Evolutionary conservation across 2,113 vertebrate species (phyloP), one percentile per base, ranked within the genome.

Genomic region (Thomomys bottae): DNA sequence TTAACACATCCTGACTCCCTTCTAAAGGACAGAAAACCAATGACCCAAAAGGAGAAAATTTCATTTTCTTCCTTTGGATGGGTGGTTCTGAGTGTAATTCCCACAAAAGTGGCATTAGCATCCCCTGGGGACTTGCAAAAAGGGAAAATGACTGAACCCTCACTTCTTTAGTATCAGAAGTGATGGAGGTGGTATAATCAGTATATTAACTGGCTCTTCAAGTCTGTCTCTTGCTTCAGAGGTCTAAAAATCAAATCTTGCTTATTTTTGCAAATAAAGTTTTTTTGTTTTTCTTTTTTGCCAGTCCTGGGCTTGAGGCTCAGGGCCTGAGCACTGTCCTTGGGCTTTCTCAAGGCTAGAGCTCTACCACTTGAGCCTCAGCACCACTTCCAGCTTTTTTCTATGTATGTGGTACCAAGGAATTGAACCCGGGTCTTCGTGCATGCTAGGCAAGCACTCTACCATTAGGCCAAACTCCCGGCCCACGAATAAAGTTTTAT

Each of bases 1-100:
- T 92, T 92, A 82, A 94, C 15, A 85, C 40, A 70, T 32, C 42
- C 54, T 1, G 23, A 26, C 38, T 85, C 72, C 63, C 57, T 91
- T 92, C 73, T 30, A 87, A 88, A 91, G 57, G 61, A 71, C 40
- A 89, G 64, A 72, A 81, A 92, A 86, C 21, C 73, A 89, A 57
- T 32, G 68, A 40, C 5, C 5, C 11, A 59, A 63, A 28, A 23
- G 26, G 32, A 83, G 54, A 63, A 23, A 18, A 26, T 59, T 67
- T 72, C 32, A 57, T 70, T 36, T 78, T 36, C 28, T 87, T 92
- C 34, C 4, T 88, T 34, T 85, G 54, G 61, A 32, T 66, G 38
- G 24, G 24, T 32, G n/a, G 38, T 59, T 84, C 70, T 87, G 42
- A 36, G 24, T 83, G 20, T 21, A 28, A 66, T 32, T 20, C 38